Conservation (phyloP, 2,113 vertebrate species). For the Gulo gulo region DNA sequence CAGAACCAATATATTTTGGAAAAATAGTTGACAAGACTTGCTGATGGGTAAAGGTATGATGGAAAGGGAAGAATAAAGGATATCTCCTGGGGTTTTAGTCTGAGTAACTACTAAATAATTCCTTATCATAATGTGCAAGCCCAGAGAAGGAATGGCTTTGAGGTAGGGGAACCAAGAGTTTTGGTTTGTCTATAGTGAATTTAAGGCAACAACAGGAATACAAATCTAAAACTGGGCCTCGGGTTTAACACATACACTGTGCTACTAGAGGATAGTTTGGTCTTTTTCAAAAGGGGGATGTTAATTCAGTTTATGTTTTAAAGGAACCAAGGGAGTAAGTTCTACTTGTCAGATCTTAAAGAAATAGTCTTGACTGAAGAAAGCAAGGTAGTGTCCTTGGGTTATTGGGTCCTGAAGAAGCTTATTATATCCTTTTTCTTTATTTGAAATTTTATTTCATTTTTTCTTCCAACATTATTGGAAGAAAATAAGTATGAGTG, state of each 20-base stretch:
- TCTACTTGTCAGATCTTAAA: background rate
- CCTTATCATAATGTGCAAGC: background rate
- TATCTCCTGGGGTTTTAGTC: background rate
- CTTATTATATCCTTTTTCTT: background rate
- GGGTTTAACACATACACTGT: background rate
- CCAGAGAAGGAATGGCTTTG: background rate
- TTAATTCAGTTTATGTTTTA: slow-evolving; percentile 6
- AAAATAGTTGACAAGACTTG: background rate
- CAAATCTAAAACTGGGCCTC: background rate
- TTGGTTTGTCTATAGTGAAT: background rate
- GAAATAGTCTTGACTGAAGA: background rate
- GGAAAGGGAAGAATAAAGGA: background rate
- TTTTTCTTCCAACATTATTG: background rate
- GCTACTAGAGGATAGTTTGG: background rate
- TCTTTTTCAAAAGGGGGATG: background rate
- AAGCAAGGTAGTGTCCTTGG: background rate
- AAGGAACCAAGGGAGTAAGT: background rate
- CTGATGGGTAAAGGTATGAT: background rate
- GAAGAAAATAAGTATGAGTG: background rate
- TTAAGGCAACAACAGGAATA: background rate
- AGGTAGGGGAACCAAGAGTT: background rate
- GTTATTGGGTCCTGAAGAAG: slow-evolving; percentile 1
- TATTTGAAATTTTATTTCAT: slow-evolving; percentile 18
- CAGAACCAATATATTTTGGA: background rate
- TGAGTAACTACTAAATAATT: background rate